phyloP scores from a whole-genome alignment of 1,140 invertebrate species.

The Rhopalosiphum padi region DNA sequence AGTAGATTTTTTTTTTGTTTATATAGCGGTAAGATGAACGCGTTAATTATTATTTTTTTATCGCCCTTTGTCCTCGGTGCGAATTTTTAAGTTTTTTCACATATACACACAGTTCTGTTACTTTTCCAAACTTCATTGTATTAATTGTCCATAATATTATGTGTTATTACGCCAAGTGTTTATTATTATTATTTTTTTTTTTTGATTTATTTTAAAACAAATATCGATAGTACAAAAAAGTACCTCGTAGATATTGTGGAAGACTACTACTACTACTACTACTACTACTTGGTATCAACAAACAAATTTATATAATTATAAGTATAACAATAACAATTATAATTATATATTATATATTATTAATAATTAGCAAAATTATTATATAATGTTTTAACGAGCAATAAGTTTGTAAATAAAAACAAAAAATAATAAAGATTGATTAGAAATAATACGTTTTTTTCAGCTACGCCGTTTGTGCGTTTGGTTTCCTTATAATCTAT shows the following conservation, averaged over 20 bases:
- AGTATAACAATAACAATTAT: slow-evolving; percentile 40
- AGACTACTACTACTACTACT: slow-evolving; percentile 48
- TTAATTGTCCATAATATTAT: slow-evolving; percentile 38
- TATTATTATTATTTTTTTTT: slow-evolving; percentile 35
- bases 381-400: slow-evolving; percentile 55
- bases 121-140: slow-evolving; percentile 15
- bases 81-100: slow-evolving; percentile 56
- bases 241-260: slow-evolving; percentile 56
- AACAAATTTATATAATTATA: slow-evolving; percentile 54
- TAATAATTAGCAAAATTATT: slow-evolving; percentile 52
- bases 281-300: slow-evolving; percentile 50
- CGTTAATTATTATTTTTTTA: slow-evolving; percentile 51
- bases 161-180: slow-evolving; percentile 48
- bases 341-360: slow-evolving; percentile 54
- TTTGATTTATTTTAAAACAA: slow-evolving; percentile 54
- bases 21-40: background rate
- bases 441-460: slow-evolving; percentile 37
- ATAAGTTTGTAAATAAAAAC: slow-evolving; percentile 56
- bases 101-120: slow-evolving; percentile 38
- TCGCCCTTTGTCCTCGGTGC: slow-evolving; percentile 53
- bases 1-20: background rate
- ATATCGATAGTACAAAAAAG: slow-evolving; percentile 57
- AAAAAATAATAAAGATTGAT: slow-evolving; percentile 57
- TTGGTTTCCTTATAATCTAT: background rate
- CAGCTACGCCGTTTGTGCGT: background rate